Evolutionary conservation across 1,140 invertebrate genomes (phyloP).

Genomic region (Apolygus lucorum): DNA sequence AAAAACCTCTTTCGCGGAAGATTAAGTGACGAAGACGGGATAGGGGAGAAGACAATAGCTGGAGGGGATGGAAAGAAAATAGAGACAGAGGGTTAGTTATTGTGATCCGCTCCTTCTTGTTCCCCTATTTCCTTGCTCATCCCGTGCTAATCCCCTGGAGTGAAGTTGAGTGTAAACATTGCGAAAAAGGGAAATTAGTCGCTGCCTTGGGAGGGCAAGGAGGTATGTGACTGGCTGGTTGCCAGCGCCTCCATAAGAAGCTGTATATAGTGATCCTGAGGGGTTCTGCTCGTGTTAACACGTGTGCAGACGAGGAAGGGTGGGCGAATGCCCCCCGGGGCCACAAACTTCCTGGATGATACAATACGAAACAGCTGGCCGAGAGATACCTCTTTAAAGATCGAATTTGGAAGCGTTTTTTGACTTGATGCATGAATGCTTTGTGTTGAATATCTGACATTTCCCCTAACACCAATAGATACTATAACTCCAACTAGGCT

Average conservation of each 20-base stretch:
- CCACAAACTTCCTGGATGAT: no score
- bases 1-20: not conserved
- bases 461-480: no score
- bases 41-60: conserved; percentile 1
- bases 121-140: not conserved
- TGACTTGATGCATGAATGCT: no score
- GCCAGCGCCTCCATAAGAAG: not conserved
- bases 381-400: no score
- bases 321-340: no score
- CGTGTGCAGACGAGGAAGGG: not conserved
- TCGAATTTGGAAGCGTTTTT: no score
- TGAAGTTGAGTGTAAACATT: conserved; percentile 5
- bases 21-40: not conserved
- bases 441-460: no score
- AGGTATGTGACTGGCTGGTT: conserved; percentile 7
- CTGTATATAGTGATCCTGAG: not conserved
- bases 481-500: no score
- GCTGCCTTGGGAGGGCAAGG: conserved; percentile 5
- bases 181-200: conserved; percentile 15
- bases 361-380: no score
- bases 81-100: not conserved
- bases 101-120: not conserved
- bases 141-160: not conserved
- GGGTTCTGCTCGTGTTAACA: not conserved
- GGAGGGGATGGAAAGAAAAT: conserved; percentile 8